phyloP scores from a whole-genome alignment of 2,113 vertebrate genomes.

The Pluvialis apricaria region DNA sequence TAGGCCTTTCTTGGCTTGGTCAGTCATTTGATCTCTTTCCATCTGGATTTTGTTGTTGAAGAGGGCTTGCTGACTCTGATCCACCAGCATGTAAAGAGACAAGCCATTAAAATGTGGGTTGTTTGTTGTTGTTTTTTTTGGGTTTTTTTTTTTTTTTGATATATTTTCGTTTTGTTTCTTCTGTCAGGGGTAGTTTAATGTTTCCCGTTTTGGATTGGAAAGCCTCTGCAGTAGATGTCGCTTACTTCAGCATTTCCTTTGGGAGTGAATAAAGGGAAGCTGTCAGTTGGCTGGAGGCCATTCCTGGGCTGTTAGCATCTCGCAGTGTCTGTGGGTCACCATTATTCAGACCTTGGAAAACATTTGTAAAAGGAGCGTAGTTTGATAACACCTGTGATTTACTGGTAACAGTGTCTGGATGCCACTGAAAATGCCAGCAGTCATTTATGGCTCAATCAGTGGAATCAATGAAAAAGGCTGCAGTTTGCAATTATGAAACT shows the following conservation, averaged over 20 bases:
- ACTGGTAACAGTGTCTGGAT: neutral
- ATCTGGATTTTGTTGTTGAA: neutral
- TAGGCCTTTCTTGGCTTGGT: neutral
- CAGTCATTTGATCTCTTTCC: neutral
- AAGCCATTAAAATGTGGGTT: neutral
- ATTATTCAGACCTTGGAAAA: neutral
- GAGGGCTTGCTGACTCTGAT: neutral
- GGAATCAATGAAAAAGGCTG: neutral
- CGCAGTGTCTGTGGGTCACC: neutral
- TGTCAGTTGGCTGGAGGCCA: neutral
- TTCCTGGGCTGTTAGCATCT: neutral
- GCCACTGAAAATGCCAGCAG: neutral
- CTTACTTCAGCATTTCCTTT: neutral
- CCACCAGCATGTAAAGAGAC: neutral
- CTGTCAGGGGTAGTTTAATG: neutral
- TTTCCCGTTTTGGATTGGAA: neutral
- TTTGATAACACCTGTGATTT: neutral
- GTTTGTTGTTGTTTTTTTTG: no score
- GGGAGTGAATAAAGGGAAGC: neutral
- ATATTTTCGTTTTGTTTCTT: neutral
- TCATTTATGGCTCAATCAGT: neutral
- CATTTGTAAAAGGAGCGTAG: neutral
- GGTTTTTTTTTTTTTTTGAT: neutral
- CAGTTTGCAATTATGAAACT: neutral
- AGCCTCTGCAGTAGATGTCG: neutral